phyloP scores from a whole-genome alignment of 2,797 vertebrate species.

The Galagoides demidoff region DNA sequence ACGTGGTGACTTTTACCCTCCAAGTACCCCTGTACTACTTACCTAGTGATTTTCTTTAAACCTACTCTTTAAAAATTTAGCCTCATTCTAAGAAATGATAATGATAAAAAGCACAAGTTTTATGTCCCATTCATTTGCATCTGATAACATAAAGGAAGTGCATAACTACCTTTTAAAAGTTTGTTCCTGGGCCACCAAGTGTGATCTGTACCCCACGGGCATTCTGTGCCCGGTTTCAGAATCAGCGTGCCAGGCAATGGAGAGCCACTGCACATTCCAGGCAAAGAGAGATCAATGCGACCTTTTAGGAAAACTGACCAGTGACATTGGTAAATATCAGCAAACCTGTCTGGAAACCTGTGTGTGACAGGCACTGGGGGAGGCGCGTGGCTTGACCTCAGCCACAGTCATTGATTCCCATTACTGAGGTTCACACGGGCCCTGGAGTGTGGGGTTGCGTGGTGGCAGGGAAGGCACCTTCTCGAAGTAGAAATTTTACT shows the following conservation, averaged over 20 bases:
- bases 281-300: background rate
- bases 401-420: accelerated
- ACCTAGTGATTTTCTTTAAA: background rate
- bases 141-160: background rate
- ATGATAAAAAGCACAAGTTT: background rate
- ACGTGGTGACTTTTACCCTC: background rate
- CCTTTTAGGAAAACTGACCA: background rate
- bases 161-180: constrained; percentile 4
- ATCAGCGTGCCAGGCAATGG: background rate
- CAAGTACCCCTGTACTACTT: background rate
- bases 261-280: background rate
- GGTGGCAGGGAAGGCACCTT: background rate
- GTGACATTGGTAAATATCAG: background rate
- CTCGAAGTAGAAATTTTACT: background rate
- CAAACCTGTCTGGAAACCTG: background rate
- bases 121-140: background rate
- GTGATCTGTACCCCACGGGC: background rate
- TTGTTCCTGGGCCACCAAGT: background rate
- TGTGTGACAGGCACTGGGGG: background rate
- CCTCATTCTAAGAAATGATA: constrained; percentile 40
- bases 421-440: accelerated
- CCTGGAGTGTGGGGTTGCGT: accelerated
- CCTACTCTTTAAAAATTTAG: background rate
- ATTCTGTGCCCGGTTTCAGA: background rate
- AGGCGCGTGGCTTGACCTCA: no score